Conservation (phyloP, 2,113 vertebrate genomes). For the Poecile atricapillus region DNA sequence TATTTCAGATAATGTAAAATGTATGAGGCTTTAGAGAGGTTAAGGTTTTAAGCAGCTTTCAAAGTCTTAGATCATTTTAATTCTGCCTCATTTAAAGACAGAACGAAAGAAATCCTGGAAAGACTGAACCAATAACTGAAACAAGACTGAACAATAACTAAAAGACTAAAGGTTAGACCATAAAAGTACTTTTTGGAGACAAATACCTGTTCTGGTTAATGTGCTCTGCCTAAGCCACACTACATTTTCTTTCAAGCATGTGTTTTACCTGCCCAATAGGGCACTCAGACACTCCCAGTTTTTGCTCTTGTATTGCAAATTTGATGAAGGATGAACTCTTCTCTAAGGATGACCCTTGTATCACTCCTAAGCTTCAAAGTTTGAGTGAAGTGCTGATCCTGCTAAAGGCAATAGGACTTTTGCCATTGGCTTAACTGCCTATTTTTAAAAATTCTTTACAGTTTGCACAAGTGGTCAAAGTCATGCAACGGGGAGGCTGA, state of each 20-base stretch:
- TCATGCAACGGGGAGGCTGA: neutral
- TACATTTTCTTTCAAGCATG: neutral
- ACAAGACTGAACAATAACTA: neutral
- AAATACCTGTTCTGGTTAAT: neutral
- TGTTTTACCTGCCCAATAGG: neutral
- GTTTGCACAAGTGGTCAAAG: neutral
- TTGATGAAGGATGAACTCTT: neutral
- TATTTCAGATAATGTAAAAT: constrained; percentile 1
- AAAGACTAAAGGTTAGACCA: neutral
- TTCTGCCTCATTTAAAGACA: neutral
- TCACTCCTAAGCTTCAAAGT: neutral
- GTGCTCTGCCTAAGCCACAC: neutral
- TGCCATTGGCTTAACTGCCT: neutral
- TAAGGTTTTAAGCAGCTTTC: neutral
- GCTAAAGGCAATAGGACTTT: neutral
- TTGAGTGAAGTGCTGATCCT: neutral
- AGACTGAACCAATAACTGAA: neutral
- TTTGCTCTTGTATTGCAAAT: neutral
- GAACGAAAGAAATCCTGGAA: neutral
- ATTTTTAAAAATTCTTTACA: neutral
- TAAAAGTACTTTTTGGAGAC: neutral
- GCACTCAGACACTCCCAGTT: neutral
- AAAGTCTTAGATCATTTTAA: neutral
- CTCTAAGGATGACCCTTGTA: rapidly evolving
- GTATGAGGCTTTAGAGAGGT: neutral